phyloP scores from a whole-genome alignment of 2,113 vertebrate species.

The Antennarius striatus region DNA sequence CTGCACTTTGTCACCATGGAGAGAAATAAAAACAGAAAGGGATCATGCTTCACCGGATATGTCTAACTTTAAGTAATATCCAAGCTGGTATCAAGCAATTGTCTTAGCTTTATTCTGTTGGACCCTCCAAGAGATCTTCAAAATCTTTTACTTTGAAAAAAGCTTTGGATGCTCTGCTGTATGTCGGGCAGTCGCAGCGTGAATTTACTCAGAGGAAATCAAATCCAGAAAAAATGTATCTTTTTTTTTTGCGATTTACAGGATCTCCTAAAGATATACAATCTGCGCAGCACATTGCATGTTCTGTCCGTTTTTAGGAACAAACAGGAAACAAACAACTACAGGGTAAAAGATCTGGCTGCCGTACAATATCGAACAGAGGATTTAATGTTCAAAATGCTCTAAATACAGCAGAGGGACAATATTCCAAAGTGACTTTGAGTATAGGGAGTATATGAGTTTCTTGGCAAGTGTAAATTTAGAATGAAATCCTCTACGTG shows the following conservation, averaged over 20 bases:
- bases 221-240: background rate
- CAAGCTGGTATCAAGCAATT: background rate
- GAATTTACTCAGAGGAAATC: background rate
- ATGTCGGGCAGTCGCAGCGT: background rate
- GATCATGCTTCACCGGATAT: background rate
- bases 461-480: background rate
- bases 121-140: conserved; percentile 1
- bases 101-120: background rate
- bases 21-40: conserved; percentile 2
- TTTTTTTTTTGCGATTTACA: conserved; percentile 9
- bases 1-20: conserved; percentile 7
- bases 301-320: background rate
- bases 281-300: background rate
- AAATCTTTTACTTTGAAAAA: background rate
- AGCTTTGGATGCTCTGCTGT: background rate
- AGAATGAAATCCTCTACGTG: too few species aligned
- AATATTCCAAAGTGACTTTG: background rate
- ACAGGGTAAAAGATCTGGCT: background rate
- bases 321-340: background rate
- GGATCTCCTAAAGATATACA: conserved; percentile 2
- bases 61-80: conserved; percentile 4
- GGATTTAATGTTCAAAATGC: background rate
- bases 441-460: background rate
- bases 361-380: background rate
- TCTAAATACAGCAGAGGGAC: background rate